Evolutionary conservation across 2,888 invertebrate genomes (phyloP), one percentile per base, ranked within the genome.

Genomic region (Malthinus seriepunctatus): DNA sequence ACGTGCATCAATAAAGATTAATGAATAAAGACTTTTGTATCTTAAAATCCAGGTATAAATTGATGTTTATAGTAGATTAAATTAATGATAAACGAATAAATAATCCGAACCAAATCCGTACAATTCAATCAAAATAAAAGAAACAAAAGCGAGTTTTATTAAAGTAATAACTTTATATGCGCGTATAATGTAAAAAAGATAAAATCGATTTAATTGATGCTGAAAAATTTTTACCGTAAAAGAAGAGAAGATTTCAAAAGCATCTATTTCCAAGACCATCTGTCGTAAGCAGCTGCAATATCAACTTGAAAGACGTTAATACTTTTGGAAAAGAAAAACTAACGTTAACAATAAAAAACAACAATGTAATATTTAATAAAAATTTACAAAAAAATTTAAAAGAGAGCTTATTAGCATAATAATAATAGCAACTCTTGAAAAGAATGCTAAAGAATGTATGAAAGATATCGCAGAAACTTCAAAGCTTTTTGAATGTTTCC

Each of bases 391-490:
- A 15, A n/a, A 42, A n/a, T n/a, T 15, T 42, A 15, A 9, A 15
- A 23, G 23, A 5, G 23, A 2, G 3, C 23, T 37, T 1, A 7
- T 37, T 11, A 37, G 8, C 10, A 37, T 35, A 11, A 37, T 10
- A 9, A 6, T 37, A 11, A 37, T 9, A 6, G n/a, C n/a, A 37
- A 10, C 10, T 35, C n/a, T 10, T 10, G 5, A 8, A 7, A 9
- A 10, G 11, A 11, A 11, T 37, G 3, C 0, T 33, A 39, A 46
- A 53, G 46, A 59, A 48, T 68, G 69, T 69, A 49, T 56, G 67
- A 67, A 67, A 58, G 63, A 63, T 51, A 69, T 69, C 69, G 69
- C 69, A 67, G 67, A 64, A 58, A 56, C 62, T 57, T 53, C 54
- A 49, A 57, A 64, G 47, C 64, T 64, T 55, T 52, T 32, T 45